Percentiles rank a stretch among this genome's conserved stretches.
These are phyloP conservation scores for Glareola pratincola DNA, from an alignment of 2,113 vertebrate species.

Conservation along the genomic window DNA sequence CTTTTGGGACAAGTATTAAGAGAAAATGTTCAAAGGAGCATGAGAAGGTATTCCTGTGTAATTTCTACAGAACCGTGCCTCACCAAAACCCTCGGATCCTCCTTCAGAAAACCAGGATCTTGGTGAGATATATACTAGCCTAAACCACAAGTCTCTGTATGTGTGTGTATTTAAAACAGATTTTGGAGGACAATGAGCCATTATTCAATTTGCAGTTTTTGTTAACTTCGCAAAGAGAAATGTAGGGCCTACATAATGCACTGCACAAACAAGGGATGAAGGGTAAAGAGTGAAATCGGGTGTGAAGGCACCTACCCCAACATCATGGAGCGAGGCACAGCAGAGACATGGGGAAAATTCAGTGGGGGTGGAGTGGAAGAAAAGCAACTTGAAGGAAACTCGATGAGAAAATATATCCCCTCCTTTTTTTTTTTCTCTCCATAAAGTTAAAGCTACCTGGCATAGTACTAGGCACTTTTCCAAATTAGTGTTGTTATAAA, in stretches of 20 bases:
- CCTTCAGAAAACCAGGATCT: background rate
- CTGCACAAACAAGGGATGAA: background rate
- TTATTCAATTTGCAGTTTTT: background rate
- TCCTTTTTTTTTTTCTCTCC: background rate
- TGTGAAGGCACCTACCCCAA: background rate
- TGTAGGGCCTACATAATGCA: background rate
- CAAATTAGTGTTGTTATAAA: slow-evolving; percentile 19
- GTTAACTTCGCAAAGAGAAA: background rate
- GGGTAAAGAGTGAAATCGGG: accelerated
- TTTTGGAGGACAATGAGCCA: background rate
- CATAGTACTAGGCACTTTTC: background rate
- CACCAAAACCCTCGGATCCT: background rate
- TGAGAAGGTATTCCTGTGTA: background rate
- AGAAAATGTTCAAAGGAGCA: background rate
- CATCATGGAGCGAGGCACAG: background rate
- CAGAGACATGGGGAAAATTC: background rate
- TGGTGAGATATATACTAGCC: background rate
- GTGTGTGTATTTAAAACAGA: background rate
- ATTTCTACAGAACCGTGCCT: background rate
- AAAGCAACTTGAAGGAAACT: background rate
- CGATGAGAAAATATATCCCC: background rate
- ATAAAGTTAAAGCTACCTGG: background rate
- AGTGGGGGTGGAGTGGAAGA: background rate
- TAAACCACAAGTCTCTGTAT: background rate
- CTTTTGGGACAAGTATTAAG: background rate